Evolutionary conservation across 2,113 vertebrate genomes (phyloP).

Genomic region (Oncorhynchus kisutch): DNA sequence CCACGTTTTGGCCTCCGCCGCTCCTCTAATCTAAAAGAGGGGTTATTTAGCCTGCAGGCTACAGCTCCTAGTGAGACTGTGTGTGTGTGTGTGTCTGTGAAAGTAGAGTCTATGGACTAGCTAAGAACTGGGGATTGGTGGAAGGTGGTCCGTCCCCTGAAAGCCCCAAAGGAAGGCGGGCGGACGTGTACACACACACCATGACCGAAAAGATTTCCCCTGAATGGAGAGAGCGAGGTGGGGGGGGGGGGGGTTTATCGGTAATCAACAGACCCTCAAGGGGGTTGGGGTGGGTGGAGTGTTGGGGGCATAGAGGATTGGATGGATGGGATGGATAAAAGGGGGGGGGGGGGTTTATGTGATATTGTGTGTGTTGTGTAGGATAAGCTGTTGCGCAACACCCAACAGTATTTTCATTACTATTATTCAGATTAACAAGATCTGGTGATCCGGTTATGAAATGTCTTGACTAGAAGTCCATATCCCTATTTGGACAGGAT

Average conservation of each 20-base stretch:
- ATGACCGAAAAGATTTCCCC: slow-evolving; percentile 15
- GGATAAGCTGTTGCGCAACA: too few species aligned
- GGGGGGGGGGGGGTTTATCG: slow-evolving; percentile 47
- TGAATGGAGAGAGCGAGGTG: slow-evolving; percentile 5
- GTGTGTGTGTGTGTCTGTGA: neutral
- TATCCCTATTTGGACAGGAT: too few species aligned
- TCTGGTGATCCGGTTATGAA: too few species aligned
- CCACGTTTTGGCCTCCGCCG: neutral
- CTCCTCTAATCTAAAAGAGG: slow-evolving; percentile 5
- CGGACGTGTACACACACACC: neutral
- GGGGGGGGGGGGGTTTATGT: too few species aligned
- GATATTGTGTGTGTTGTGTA: too few species aligned
- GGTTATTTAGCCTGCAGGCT: slow-evolving; percentile 12
- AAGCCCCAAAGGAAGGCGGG: neutral
- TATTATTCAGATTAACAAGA: too few species aligned
- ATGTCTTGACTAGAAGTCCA: too few species aligned
- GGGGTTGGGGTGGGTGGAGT: neutral
- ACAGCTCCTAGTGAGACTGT: neutral
- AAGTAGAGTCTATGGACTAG: too few species aligned
- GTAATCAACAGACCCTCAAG: slow-evolving; percentile 45
- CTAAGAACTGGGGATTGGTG: too few species aligned
- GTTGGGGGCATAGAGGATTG: slow-evolving; percentile 12
- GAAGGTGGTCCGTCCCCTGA: neutral
- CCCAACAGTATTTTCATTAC: too few species aligned
- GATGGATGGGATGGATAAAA: slow-evolving; percentile 10